Percentiles rank a stretch among this genome's conserved stretches.
phyloP scores from a whole-genome alignment of 2,888 invertebrate species.

The Autographa pulchrina region DNA sequence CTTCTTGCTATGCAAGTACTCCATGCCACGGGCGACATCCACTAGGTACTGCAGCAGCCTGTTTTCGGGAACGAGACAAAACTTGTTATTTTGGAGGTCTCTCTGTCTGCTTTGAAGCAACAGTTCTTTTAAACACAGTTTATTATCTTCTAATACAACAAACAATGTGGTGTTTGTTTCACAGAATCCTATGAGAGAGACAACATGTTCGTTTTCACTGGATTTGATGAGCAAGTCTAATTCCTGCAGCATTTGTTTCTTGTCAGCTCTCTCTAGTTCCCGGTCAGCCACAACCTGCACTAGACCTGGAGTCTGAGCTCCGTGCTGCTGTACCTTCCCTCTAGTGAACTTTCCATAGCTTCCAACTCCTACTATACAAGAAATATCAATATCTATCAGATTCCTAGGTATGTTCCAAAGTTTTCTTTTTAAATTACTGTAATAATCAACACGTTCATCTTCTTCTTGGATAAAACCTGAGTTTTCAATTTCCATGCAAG shows the following conservation, averaged over 20 bases:
- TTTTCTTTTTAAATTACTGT: constrained; percentile 93
- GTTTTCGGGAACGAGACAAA: constrained; percentile 90
- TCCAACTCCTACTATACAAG: constrained; percentile 92
- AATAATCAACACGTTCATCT: constrained; percentile 91
- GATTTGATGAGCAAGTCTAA: constrained; percentile 92
- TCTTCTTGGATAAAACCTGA: constrained; percentile 94
- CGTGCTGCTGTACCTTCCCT: constrained; percentile 91
- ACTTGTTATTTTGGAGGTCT: constrained; percentile 87
- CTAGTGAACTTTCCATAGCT: constrained; percentile 94
- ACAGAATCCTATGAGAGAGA: constrained; percentile 94
- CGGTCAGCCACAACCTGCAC: constrained; percentile 92
- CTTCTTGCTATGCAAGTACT: constrained; percentile 91
- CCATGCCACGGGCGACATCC: constrained; percentile 93
- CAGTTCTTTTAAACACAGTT: constrained; percentile 92
- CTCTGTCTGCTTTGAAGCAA: constrained; percentile 90
- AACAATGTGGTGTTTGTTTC: constrained; percentile 93
- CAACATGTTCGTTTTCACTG: constrained; percentile 92
- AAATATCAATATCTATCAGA: constrained; percentile 92
- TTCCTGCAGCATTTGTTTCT: constrained; percentile 91
- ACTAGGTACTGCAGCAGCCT: constrained; percentile 91
- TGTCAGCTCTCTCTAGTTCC: constrained; percentile 86
- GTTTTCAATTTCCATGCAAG: constrained; percentile 94
- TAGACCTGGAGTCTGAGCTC: constrained; percentile 85
- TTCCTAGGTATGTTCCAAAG: constrained; percentile 93
- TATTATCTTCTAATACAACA: constrained; percentile 92